phyloP scores from a whole-genome alignment of 1,140 invertebrate species.

The Hylaeus anthracinus region DNA sequence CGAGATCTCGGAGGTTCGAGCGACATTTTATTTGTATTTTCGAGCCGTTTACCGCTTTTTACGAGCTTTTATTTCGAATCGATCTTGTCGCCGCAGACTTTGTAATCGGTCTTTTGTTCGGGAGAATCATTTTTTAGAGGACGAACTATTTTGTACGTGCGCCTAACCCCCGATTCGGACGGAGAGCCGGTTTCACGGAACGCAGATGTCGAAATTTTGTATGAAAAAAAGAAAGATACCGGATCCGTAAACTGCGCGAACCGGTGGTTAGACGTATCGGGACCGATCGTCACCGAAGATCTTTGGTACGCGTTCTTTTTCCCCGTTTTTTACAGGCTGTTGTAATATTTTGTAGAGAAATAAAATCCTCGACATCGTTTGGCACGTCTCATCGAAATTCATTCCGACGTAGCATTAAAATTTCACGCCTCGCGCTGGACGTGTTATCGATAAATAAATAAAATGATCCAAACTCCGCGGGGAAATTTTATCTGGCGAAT shows the following conservation, averaged over 20 bases:
- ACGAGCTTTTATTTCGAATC: not conserved
- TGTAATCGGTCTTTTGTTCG: not conserved
- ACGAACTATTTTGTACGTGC: no score
- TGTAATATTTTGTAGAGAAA: not conserved
- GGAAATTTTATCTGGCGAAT: constrained; percentile 1
- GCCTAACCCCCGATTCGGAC: no score
- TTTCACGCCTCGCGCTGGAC: not conserved
- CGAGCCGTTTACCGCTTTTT: not conserved
- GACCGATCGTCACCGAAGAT: not conserved
- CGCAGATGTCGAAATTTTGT: no score
- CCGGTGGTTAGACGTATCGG: no score
- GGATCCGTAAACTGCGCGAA: no score
- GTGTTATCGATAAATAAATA: constrained; percentile 43
- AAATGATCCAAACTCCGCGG: not conserved
- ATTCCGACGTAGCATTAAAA: not conserved
- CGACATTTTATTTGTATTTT: not conserved
- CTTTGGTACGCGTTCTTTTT: not conserved
- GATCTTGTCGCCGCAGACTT: not conserved
- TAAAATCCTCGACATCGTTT: constrained; percentile 1
- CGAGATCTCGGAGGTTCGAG: not conserved
- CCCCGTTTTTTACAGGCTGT: no score
- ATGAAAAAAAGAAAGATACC: no score
- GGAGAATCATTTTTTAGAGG: not conserved
- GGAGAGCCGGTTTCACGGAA: no score
- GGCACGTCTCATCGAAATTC: constrained; percentile 3